Conservation (phyloP, 1,140 invertebrate species). For the Coelopa frigida region DNA sequence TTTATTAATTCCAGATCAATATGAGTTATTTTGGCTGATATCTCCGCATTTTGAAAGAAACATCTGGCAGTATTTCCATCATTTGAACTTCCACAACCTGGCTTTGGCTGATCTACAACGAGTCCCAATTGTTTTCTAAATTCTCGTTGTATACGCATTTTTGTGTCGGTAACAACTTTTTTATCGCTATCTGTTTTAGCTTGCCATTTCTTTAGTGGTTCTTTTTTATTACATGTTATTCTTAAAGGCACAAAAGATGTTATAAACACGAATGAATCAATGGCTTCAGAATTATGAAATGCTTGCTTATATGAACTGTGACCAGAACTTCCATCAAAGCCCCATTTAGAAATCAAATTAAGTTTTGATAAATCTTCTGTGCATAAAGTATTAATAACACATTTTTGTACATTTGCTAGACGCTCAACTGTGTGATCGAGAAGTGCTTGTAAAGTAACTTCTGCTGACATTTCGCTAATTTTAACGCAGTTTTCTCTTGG, state of each 20-base stretch:
- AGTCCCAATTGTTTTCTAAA: background rate
- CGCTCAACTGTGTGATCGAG: background rate
- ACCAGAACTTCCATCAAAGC: too few relatives aligned
- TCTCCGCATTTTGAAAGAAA: conserved; percentile 1
- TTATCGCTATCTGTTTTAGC: background rate
- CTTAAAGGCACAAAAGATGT: background rate
- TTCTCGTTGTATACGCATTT: background rate
- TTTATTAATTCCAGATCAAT: background rate
- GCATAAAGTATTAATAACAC: background rate
- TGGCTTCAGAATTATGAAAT: background rate
- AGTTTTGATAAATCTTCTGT: background rate
- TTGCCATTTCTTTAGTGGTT: conserved; percentile 2
- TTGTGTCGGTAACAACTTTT: conserved; percentile 1
- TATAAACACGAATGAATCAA: background rate
- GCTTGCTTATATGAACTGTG: conserved; percentile 1
- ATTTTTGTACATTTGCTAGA: background rate
- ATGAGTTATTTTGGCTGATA: background rate
- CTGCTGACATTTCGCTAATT: background rate
- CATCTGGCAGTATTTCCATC: background rate
- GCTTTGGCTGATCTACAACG: conserved; percentile 4
- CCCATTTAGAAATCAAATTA: background rate
- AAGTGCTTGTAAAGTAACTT: background rate
- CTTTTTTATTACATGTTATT: background rate
- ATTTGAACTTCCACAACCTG: background rate
- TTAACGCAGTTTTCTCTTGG: background rate